Percentiles rank a stretch among this genome's conserved stretches.
Conservation (phyloP, 2,888 invertebrate genomes). For the Mythimna loreyi region DNA sequence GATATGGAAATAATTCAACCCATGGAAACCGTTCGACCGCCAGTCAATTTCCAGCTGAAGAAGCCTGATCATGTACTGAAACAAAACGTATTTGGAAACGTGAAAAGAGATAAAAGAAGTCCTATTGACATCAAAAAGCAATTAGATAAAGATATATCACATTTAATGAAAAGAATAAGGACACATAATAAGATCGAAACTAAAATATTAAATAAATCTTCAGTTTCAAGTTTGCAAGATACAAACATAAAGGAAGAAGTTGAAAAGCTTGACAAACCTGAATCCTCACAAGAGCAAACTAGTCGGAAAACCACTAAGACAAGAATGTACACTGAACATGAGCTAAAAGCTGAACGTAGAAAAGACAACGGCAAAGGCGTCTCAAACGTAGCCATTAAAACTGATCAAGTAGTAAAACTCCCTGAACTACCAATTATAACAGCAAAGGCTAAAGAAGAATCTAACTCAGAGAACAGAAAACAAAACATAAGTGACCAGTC, state of each 20-base stretch:
- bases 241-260: conserved; percentile 86
- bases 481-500: no score
- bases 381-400: no score
- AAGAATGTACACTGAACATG: no score
- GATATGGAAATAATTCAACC: conserved; percentile 87
- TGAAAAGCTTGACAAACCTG: conserved; percentile 69
- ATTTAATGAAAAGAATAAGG: conserved; percentile 85
- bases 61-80: conserved; percentile 85
- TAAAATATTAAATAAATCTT: conserved; percentile 91
- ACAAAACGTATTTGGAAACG: conserved; percentile 78
- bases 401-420: no score
- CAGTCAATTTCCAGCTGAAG: conserved; percentile 86
- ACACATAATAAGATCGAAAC: conserved; percentile 87
- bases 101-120: no score
- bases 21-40: conserved; percentile 75
- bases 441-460: no score
- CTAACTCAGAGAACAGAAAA: no score
- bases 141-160: conserved; percentile 84
- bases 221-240: conserved; percentile 92
- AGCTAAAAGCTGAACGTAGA: no score
- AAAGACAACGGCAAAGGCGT: no score
- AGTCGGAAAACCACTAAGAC: no score
- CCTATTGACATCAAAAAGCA: conserved; percentile 63
- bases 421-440: no score
- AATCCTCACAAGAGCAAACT: conserved; percentile 58